A percentile compares a stretch with the other conserved stretches of the same genome.
These are phyloP conservation scores for Oithona nana DNA, from an alignment of 2,888 invertebrate species.

Conservation along the genomic window DNA sequence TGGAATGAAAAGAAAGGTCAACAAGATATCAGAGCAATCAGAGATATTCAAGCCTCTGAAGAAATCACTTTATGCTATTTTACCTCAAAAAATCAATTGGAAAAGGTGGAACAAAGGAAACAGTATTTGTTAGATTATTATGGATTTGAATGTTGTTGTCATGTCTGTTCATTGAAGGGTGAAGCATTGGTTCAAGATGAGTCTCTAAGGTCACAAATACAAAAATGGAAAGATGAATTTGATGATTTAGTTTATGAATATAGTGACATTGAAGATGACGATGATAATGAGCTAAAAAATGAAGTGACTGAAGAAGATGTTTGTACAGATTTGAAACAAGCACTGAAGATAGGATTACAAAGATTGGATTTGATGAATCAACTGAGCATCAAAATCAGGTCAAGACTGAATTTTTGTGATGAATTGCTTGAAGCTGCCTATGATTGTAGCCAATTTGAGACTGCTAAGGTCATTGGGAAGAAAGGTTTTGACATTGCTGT, in stretches of 20 bases:
- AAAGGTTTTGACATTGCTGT: neutral
- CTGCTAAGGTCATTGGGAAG: too few relatives aligned
- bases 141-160: slow-evolving; percentile 1
- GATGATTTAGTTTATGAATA: neutral
- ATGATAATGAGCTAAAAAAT: neutral
- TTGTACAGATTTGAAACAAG: neutral
- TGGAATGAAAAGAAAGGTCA: slow-evolving; percentile 2
- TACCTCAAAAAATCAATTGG: neutral
- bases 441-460: neutral
- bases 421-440: neutral
- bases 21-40: slow-evolving; percentile 13
- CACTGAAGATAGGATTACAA: neutral
- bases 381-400: neutral
- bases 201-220: too few relatives aligned
- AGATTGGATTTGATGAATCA: neutral
- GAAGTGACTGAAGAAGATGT: neutral
- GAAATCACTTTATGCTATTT: slow-evolving; percentile 7
- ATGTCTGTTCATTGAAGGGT: slow-evolving; percentile 3
- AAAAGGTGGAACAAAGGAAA: neutral
- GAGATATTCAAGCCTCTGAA: neutral
- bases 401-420: neutral
- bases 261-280: neutral
- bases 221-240: too few relatives aligned
- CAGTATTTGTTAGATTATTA: neutral
- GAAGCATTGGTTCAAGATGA: too few relatives aligned